Evolutionary conservation across 2,888 invertebrate species (phyloP), one percentile per base, ranked within the genome.

Genomic region (Apamea epomidion): DNA sequence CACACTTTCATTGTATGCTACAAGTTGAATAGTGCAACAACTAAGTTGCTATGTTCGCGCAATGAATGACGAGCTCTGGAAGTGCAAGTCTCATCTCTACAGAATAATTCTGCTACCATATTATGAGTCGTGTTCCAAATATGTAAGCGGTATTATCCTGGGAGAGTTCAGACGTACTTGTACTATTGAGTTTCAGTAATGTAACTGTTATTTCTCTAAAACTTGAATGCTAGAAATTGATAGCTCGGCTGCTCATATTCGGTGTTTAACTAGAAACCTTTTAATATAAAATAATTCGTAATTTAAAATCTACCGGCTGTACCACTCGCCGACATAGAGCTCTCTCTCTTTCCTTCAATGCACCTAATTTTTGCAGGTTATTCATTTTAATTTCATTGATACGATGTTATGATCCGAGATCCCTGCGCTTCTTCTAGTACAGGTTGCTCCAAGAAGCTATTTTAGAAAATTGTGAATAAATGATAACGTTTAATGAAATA

Each of bases 21-120:
- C 14, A 48, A 58, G 14, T 51, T 45, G 70, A 80, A 69, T 32
- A 37, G 18, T 58, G 48, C 18, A 62, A 58, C 70, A 60, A 65
- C 85, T 60, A 60, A 65, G 80, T 84, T 84, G 29, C 48, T 29
- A 48, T 58, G 21, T 80, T 62, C 32, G 32, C 7, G 18, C 45
- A 58, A 70, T 84, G 48, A 84, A 81, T 81, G 80, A 29, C 29
- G 8, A 62, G 48, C 37, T 12, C 29, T 48, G n/a, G 37, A 70
- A 60, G 42, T 51, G 42, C n/a, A 51, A 67, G n/a, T 71, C 71
- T 79, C 79, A 68, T 69, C 79, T 37, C 62, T 62, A 29, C 37
- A 62, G 32, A 69, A 69, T 68, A 37, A 83, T 83, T 81, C 45
- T 54, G 42, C 29, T 29, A 45, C 29, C 51, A 69, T 54, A 25